These are phyloP conservation scores for Lontra canadensis DNA, from an alignment of 2,113 vertebrate species.

Conservation along the genomic window DNA sequence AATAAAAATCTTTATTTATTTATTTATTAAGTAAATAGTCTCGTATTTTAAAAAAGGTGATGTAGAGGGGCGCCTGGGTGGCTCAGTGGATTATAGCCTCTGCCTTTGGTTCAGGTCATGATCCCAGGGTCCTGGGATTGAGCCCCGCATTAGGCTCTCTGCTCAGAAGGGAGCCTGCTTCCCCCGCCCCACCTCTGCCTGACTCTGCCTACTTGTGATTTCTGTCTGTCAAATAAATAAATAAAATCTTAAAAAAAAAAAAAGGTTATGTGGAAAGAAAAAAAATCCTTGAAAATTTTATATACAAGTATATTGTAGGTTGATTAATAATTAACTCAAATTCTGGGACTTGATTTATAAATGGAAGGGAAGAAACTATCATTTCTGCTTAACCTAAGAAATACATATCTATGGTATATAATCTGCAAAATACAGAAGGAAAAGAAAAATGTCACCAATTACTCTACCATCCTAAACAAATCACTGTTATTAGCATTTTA, in stretches of 20 bases:
- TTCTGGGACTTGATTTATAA: slow-evolving; percentile 42
- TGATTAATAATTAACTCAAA: slow-evolving; percentile 25
- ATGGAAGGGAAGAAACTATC: background rate
- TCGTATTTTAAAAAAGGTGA: background rate
- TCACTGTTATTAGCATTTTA: background rate
- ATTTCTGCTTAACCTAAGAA: slow-evolving; percentile 26
- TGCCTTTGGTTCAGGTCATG: too few species aligned
- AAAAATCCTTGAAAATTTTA: background rate
- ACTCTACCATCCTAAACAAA: background rate
- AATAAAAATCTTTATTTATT: too few species aligned
- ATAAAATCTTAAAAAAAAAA: too few species aligned
- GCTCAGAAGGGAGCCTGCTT: too few species aligned
- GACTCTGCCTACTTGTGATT: too few species aligned
- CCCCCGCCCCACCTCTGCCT: too few species aligned
- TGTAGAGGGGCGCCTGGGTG: background rate
- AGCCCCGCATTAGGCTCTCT: too few species aligned
- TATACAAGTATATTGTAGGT: background rate
- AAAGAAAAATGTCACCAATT: slow-evolving; percentile 35
- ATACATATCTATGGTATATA: background rate
- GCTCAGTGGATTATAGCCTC: too few species aligned
- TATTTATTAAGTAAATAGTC: too few species aligned
- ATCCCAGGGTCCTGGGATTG: too few species aligned
- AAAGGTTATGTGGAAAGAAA: background rate
- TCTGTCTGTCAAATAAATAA: too few species aligned
- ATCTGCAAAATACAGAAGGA: background rate